Base-by-base conservation (phyloP, 2,797 vertebrate genomes). In the Oreonectes daqikongensis region DNA sequence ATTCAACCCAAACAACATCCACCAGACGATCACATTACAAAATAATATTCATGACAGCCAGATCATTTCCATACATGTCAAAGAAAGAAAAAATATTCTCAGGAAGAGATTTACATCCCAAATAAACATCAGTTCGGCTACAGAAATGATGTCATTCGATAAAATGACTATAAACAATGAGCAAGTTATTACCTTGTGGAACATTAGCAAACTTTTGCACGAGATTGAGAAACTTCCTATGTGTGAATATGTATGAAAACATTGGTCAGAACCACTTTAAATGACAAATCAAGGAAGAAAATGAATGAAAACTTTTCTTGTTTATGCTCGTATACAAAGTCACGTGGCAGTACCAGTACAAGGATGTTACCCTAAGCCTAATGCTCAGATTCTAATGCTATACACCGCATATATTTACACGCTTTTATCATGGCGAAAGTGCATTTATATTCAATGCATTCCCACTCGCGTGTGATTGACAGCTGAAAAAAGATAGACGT, bases 401-500 rank as follows among this genome's bases (percentile, higher is more conserved):
- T n/a, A 5, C 4, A 46, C 15, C 1, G 44, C 44, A 46, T 46
- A 17, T 18, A 46, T 46, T 46, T 46, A 46, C 17, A 46, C 18
- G 17, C 5, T 1, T 17, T 18, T 46, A 18, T 5, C 8, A 10
- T 10, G 35, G 8, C 35, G 35, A 35, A 35, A 35, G 8, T 9
- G 2, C 35, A 10, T 35, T 7, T 10, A 1, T 35, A 2, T 9
- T 35, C 35, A 35, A 35, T 35, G 35, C 46, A n/a, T 6, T 2
- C n/a, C 18, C 18, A 57, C 50, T 8, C 24, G 64, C 48, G 35
- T 44, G 48, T 24, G 60, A 66, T 60, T 59, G 70, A 60, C 77
- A 40, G 22, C 38, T 40, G 40, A 63, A 30, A 52, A 55, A 24
- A 53, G 66, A 22, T 38, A 66, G 68, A 76, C 81, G 80, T 82